A percentile compares a stretch with the other conserved stretches of the same genome.
These are phyloP conservation scores for Bellardia bayeri DNA, from an alignment of 2,888 invertebrate genomes.

Conservation along the genomic window DNA sequence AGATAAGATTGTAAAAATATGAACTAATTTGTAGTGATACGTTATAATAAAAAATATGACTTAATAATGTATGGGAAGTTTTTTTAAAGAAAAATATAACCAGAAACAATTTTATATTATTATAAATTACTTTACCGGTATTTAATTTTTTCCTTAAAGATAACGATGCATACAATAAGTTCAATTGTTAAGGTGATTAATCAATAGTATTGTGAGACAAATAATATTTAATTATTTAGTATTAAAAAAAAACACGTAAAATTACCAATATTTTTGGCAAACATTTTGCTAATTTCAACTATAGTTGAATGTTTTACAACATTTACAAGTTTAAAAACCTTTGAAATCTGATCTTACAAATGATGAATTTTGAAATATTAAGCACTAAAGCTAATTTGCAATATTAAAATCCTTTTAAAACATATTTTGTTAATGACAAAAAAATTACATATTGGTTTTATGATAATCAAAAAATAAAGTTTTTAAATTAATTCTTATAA, in stretches of 20 bases:
- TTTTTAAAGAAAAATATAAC: not conserved
- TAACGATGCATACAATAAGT: constrained; percentile 1
- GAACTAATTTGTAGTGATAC: constrained; percentile 22
- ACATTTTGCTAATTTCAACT: too few species aligned
- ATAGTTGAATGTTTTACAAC: too few species aligned
- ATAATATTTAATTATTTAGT: not conserved
- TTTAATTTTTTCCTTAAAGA: not conserved
- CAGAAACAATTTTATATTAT: not conserved
- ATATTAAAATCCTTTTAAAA: too few species aligned
- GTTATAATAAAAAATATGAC: constrained; percentile 39
- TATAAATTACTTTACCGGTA: constrained; percentile 8
- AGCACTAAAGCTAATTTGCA: too few species aligned
- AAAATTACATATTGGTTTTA: too few species aligned
- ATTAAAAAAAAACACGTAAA: not conserved
- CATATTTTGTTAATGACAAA: too few species aligned
- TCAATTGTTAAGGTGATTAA: constrained; percentile 11
- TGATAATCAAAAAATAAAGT: too few species aligned
- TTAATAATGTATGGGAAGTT: constrained; percentile 5
- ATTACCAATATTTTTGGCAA: not conserved
- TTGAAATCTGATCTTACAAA: too few species aligned
- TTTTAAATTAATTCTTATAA: too few species aligned
- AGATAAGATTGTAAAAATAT: constrained; percentile 57
- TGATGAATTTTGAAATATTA: too few species aligned
- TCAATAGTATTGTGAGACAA: not conserved
- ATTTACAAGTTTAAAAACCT: too few species aligned